These are phyloP conservation scores for Elgonia sp. DNA, from an alignment of 2,888 invertebrate species.

Conservation along the genomic window DNA sequence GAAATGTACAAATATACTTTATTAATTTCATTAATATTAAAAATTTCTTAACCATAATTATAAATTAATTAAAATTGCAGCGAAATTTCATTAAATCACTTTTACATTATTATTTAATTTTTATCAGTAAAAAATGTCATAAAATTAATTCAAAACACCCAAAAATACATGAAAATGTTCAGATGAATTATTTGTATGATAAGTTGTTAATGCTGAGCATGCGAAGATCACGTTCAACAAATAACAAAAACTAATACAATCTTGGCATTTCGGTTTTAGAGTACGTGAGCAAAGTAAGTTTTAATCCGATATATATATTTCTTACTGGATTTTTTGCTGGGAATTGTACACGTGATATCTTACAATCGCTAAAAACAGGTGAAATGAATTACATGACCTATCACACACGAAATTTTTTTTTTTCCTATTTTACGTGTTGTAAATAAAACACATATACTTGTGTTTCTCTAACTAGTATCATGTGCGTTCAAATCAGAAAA, in stretches of 20 bases:
- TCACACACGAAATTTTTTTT: background rate
- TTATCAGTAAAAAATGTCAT: too few relatives aligned
- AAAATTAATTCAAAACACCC: background rate
- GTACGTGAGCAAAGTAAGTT: background rate
- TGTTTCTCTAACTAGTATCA: background rate
- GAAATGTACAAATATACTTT: background rate
- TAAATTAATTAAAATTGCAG: too few relatives aligned
- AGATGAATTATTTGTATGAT: background rate
- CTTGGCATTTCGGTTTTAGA: background rate
- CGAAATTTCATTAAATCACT: too few relatives aligned
- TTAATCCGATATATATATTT: background rate
- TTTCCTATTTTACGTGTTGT: background rate
- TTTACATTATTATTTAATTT: too few relatives aligned
- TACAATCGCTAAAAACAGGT: background rate
- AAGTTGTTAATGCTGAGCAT: background rate
- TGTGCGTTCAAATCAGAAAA: slow-evolving; percentile 1
- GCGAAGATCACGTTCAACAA: background rate
- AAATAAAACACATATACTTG: background rate
- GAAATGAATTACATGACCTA: slow-evolving; percentile 28
- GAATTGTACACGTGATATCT: slow-evolving; percentile 4
- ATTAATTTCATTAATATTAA: background rate
- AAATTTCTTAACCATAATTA: too few relatives aligned
- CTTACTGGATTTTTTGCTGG: background rate
- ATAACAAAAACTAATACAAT: background rate
- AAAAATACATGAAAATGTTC: background rate